Percentiles rank a stretch among this genome's conserved stretches.
phyloP scores from a whole-genome alignment of 35 echinoderm and acorn worm species.

The Patiria miniata region DNA sequence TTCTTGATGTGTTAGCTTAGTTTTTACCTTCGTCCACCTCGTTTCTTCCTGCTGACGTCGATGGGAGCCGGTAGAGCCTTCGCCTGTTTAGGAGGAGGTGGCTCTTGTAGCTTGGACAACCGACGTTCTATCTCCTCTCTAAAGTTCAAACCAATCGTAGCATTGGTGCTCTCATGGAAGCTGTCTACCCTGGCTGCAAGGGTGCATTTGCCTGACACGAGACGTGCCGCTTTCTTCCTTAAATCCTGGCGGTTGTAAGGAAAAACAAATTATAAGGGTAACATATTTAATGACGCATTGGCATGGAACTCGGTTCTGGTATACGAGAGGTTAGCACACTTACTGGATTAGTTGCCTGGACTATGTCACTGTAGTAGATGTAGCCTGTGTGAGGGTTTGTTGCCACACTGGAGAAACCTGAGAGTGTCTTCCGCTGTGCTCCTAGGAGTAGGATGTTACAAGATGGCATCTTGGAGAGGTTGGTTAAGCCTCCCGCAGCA shows the following conservation, averaged over 20 bases:
- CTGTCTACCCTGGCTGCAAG: constrained; percentile 88
- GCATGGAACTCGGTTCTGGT: too few species aligned
- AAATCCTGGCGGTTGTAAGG: constrained; percentile 62
- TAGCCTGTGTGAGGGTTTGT: constrained; percentile 94
- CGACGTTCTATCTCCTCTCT: constrained; percentile 93
- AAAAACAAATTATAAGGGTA: background rate
- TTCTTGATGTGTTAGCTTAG: too few species aligned
- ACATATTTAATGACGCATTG: too few species aligned
- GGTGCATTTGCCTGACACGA: constrained; percentile 81
- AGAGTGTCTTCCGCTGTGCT: constrained; percentile 88
- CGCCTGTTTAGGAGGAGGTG: constrained; percentile 90
- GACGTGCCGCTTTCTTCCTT: constrained; percentile 85
- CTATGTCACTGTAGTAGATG: constrained; percentile 93
- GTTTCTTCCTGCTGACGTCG: constrained; percentile 85
- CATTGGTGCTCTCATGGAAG: constrained; percentile 87
- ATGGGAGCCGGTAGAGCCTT: constrained; percentile 90
- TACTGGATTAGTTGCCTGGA: constrained; percentile 85
- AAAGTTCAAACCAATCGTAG: constrained; percentile 66
- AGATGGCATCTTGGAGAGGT: constrained; percentile 96
- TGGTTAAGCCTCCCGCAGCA: constrained; percentile 92
- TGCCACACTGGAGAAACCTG: constrained; percentile 90
- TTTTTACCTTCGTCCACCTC: constrained; percentile 87
- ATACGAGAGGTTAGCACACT: background rate
- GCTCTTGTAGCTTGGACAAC: constrained; percentile 85
- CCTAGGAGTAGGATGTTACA: constrained; percentile 91